These are phyloP conservation scores for Pelosia muscerda DNA, from an alignment of 2,888 invertebrate species.

Conservation along the genomic window DNA sequence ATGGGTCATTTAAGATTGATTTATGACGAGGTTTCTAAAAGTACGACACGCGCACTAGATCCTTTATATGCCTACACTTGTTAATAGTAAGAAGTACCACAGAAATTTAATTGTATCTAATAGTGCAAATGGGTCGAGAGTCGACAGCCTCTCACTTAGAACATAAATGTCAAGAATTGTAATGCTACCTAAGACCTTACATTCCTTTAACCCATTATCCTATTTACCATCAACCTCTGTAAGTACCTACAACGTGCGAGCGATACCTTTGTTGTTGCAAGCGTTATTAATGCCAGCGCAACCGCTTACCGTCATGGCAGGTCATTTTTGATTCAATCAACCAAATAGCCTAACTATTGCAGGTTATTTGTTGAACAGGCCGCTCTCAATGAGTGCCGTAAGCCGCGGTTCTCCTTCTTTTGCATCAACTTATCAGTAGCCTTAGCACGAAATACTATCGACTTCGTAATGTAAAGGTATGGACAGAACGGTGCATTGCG, in stretches of 20 bases:
- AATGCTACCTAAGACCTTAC: constrained; percentile 5
- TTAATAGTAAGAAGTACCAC: neutral
- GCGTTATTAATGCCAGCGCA: neutral
- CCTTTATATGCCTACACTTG: neutral
- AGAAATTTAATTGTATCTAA: neutral
- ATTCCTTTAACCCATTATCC: neutral
- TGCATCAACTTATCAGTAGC: neutral
- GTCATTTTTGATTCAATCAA: neutral
- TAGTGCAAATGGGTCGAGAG: neutral
- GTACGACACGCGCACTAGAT: neutral
- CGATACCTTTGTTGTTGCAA: neutral
- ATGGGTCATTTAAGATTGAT: neutral
- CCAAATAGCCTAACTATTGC: neutral
- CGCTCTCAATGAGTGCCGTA: neutral
- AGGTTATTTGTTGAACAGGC: neutral
- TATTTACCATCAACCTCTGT: constrained; percentile 4
- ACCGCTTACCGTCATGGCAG: neutral
- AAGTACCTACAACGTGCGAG: constrained; percentile 2
- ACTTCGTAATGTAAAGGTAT: too few species aligned
- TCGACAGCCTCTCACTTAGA: neutral
- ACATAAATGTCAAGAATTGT: neutral
- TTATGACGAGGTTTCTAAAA: neutral
- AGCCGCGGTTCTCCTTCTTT: neutral
- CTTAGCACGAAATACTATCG: too few species aligned
- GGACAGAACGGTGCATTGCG: too few species aligned